Evolutionary conservation across 2,113 vertebrate genomes (phyloP).

Genomic region (Rhagologus leucostigma): DNA sequence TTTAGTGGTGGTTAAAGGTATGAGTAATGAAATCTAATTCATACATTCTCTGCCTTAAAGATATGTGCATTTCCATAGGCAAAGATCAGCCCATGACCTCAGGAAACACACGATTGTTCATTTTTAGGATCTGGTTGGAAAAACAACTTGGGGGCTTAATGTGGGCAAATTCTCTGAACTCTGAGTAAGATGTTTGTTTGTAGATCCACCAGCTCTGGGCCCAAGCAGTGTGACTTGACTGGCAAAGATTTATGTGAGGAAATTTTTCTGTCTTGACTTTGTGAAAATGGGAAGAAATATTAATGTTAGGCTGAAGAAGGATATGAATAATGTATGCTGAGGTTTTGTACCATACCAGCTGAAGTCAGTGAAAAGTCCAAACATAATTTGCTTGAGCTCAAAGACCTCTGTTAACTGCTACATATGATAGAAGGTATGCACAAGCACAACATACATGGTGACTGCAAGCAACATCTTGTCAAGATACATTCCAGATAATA

Average conservation of each 20-base stretch:
- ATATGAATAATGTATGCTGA: not conserved
- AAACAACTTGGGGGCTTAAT: not conserved
- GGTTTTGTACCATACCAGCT: not conserved
- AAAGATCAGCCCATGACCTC: not conserved
- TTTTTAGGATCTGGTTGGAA: not conserved
- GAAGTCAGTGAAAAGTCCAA: not conserved
- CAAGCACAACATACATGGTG: not conserved
- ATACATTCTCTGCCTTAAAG: not conserved
- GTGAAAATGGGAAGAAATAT: not conserved
- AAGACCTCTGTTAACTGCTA: not conserved
- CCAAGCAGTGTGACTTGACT: not conserved
- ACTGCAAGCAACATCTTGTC: not conserved
- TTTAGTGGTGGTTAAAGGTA: not conserved
- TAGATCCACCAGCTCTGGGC: not conserved
- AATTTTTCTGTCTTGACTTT: not conserved
- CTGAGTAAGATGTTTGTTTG: not conserved
- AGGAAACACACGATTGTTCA: not conserved
- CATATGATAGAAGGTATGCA: fast-evolving
- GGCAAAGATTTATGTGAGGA: not conserved
- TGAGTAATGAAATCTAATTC: not conserved
- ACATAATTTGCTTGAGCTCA: not conserved
- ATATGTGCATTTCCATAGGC: not conserved
- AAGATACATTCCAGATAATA: not conserved
- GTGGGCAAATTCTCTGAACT: not conserved
- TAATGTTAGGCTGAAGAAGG: not conserved